A percentile compares a stretch with the other conserved stretches of the same genome.
Evolutionary conservation across 1,140 invertebrate species (phyloP).

Genomic region (Aphelenchoides besseyi): DNA sequence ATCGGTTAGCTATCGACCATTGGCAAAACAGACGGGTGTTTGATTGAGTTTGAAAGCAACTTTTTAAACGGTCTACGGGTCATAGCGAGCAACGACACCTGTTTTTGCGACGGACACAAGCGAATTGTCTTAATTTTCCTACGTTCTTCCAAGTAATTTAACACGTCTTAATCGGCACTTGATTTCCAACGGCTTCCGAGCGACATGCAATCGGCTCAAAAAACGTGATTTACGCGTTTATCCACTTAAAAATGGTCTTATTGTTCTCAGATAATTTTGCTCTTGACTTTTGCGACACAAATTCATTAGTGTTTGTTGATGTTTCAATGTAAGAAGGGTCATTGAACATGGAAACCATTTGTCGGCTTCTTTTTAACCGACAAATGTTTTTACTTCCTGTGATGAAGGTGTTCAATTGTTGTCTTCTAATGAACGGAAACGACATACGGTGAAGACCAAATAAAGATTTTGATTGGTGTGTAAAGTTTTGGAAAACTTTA

Average conservation of each 20-base stretch:
- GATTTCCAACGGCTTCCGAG: not conserved
- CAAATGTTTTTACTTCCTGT: too few relatives aligned
- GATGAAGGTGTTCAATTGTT: too few relatives aligned
- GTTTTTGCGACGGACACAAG: not conserved
- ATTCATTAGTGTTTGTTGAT: not conserved
- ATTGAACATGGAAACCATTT: not conserved
- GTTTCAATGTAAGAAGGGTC: not conserved
- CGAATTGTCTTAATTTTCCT: slow-evolving; percentile 1
- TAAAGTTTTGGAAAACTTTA: too few relatives aligned
- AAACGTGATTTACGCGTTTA: not conserved
- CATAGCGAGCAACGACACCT: not conserved
- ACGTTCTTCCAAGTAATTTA: not conserved
- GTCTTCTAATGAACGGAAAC: too few relatives aligned
- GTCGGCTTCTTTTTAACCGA: not conserved
- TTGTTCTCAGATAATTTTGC: not conserved
- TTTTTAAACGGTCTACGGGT: not conserved
- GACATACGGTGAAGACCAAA: too few relatives aligned
- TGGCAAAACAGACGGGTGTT: too few relatives aligned
- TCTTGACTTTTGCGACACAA: not conserved
- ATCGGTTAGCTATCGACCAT: too few relatives aligned
- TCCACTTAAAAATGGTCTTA: not conserved
- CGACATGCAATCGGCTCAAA: not conserved
- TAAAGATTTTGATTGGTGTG: too few relatives aligned
- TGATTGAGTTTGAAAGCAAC: too few relatives aligned
- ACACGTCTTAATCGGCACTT: not conserved